phyloP scores from a whole-genome alignment of 1,140 invertebrate species.

The Calycopis cecrops region DNA sequence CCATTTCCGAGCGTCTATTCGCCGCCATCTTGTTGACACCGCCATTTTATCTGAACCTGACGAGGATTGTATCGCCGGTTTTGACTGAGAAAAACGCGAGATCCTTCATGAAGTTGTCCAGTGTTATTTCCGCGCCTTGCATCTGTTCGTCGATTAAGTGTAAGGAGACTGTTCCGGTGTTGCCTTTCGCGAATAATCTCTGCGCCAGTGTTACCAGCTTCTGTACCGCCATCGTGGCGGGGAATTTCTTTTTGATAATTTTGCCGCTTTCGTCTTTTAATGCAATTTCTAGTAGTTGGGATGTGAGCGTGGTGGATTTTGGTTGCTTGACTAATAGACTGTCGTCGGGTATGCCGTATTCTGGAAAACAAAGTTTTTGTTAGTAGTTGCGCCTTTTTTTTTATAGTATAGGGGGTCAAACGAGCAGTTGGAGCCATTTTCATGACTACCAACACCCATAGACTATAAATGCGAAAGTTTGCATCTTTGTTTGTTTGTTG shows the following conservation, averaged over 20 bases:
- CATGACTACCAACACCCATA: too few species aligned
- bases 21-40: slow-evolving; percentile 28
- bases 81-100: slow-evolving; percentile 90
- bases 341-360: slow-evolving; percentile 86
- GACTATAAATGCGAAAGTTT: too few species aligned
- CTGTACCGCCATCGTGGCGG: slow-evolving; percentile 87
- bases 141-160: slow-evolving; percentile 71
- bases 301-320: slow-evolving; percentile 79
- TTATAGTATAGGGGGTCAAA: too few species aligned
- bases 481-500: too few species aligned
- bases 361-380: slow-evolving; percentile 70
- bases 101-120: slow-evolving; percentile 88
- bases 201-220: slow-evolving; percentile 85
- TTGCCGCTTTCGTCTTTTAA: slow-evolving; percentile 77
- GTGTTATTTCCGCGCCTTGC: slow-evolving; percentile 80
- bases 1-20: slow-evolving; percentile 31
- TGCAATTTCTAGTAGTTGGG: slow-evolving; percentile 80
- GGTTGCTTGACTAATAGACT: slow-evolving; percentile 78
- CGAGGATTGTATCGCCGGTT: slow-evolving; percentile 86
- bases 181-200: slow-evolving; percentile 77
- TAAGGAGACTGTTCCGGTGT: slow-evolving; percentile 59
- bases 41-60: slow-evolving; percentile 78
- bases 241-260: slow-evolving; percentile 81
- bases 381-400: too few species aligned
- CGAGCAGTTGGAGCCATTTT: too few species aligned